Base-by-base conservation (phyloP, 2,113 vertebrate genomes). In the Triplophysa tibetana region DNA sequence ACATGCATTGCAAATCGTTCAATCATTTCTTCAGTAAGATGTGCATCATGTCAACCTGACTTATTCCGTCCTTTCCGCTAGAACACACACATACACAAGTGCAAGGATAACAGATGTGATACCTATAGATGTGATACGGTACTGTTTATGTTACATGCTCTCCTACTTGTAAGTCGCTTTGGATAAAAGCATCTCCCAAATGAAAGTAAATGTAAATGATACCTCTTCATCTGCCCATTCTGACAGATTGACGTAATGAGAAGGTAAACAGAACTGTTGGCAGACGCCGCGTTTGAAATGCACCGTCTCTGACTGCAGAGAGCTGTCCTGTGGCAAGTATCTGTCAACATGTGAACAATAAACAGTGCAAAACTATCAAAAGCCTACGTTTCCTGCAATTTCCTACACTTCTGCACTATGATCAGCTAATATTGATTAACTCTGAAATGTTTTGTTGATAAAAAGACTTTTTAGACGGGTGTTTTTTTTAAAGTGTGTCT, bases 141-240 rank as follows among this genome's bases (percentile, higher is more conserved):
- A 38, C 33, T 38, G 33, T 38, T 38, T 38, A 7, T 6, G 33
- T 38, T 8, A 38, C 6, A 38, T 38, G 33, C 33, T 38, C 6
- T 38, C 33, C 33, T 29, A 29, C 29, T 29, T 29, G 29, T 29
- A 29, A 29, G 26, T 29, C 26, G 26, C 26, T 29, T 29, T 29
- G 26, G 29, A 29, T 29, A 29, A 29, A 29, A 29, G 29, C 3
- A 3, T 29, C 29, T 38, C 5, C 33, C 33, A 38, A 38, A 38
- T 38, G 33, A 38, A 38, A n/a, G n/a, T 38, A 7, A 38, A 7
- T 1, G 33, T 38, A 38, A 38, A 38, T 38, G 33, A 38, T 38
- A 99, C 98, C 96, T 99, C 98, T 0, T 99, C 97, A 14, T 99
- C 96, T 0, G 94, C 92, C 98, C 98, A 99, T 79, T 98, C 95